Base-by-base conservation (phyloP, 2,797 vertebrate genomes). In the Neosilurus mollespiculum region DNA sequence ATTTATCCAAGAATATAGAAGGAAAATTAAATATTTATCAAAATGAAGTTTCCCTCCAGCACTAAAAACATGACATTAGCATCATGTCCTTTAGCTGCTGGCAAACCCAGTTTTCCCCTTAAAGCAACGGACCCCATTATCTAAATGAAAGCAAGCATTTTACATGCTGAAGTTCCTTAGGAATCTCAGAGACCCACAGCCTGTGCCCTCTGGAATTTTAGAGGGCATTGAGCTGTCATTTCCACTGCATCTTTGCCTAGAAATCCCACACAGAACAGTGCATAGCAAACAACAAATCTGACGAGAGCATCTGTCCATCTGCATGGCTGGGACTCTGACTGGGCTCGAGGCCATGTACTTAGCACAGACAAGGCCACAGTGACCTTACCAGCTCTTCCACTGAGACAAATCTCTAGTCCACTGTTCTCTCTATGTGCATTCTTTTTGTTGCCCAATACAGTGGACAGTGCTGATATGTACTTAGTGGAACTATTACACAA, bases 381-480 rank as follows among this genome's bases (percentile, higher is more conserved):
- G 92, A 94, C 93, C 94, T 93, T 85, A 78, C 58, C 92, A 88
- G 88, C 86, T 22, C 87, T 80, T 82, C 88, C 80, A 61, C 81
- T 82, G 90, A 88, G 84, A 87, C 87, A 81, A 86, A 86, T 65
- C 54, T 43, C 22, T 24, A n/a, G 66, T 43, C 34, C 81, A 65
- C 71, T 66, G 84, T 84, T 89, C 80, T 61, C 78, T 78, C 81
- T 22, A 53, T 51, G 67, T 15, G 24, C 15, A 7, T 30, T 72
- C 37, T 10, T 5, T 49, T 51, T 24, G 67, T 81, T 1, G 37
- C 59, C n/a, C 18, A 53, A 53, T 53, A 43, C 91, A 72, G 83
- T 82, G 83, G 78, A 84, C 83, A 61, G 85, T 67, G 83, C 87
- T 88, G 91, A 92, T 90, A 90, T 88, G 82, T 84, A 89, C 87